These are phyloP conservation scores for Leptinotarsa tumamoca DNA, from an alignment of 2,888 invertebrate genomes.

Conservation along the genomic window DNA sequence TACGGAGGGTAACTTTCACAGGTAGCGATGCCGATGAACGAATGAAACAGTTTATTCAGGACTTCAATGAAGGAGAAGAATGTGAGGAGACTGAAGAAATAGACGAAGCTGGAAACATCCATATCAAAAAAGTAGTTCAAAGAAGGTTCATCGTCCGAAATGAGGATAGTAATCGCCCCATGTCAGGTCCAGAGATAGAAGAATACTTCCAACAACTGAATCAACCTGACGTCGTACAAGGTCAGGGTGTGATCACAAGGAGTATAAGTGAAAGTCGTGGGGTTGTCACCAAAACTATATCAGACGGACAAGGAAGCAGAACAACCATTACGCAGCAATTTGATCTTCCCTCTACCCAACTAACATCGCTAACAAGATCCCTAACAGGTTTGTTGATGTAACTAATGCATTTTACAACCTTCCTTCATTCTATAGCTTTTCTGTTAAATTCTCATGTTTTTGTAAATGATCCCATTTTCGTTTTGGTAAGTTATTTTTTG, in stretches of 20 bases:
- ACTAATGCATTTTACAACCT: slow-evolving; percentile 25
- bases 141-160: slow-evolving; percentile 66
- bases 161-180: slow-evolving; percentile 46
- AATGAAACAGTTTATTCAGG: slow-evolving; percentile 67
- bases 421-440: slow-evolving; percentile 29
- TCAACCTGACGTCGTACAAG: slow-evolving; percentile 46
- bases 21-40: slow-evolving; percentile 69
- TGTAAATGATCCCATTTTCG: slow-evolving; percentile 26
- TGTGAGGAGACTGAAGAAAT: slow-evolving; percentile 68
- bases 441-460: background rate
- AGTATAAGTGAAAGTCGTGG: slow-evolving; percentile 50
- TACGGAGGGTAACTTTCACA: slow-evolving; percentile 68
- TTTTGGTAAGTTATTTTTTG: slow-evolving; percentile 40
- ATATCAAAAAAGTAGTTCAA: slow-evolving; percentile 68
- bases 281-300: slow-evolving; percentile 53
- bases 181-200: slow-evolving; percentile 56
- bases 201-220: slow-evolving; percentile 57
- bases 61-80: slow-evolving; percentile 69
- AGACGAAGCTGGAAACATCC: slow-evolving; percentile 70
- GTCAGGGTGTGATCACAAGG: slow-evolving; percentile 53
- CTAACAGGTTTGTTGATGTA: slow-evolving; percentile 57
- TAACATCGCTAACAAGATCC: slow-evolving; percentile 53
- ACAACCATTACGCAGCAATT: slow-evolving; percentile 61
- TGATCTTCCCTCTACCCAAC: slow-evolving; percentile 54
- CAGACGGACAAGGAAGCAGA: slow-evolving; percentile 58